Percentiles rank a stretch among this genome's conserved stretches.
Evolutionary conservation across 2,113 vertebrate genomes (phyloP).

Genomic region (Myiopsitta monachus): DNA sequence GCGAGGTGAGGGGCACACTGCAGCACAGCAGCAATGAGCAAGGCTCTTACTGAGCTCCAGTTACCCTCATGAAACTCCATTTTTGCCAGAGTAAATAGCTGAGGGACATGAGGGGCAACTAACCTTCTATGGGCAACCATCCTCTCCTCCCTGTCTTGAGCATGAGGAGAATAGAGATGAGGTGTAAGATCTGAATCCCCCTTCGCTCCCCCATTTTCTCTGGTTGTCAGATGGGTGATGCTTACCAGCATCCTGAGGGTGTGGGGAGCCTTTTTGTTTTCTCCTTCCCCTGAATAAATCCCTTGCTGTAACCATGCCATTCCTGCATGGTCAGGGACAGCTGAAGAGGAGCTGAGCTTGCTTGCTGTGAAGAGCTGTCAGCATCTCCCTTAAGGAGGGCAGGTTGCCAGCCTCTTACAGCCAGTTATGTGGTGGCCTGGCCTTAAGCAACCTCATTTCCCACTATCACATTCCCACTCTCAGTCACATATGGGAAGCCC

Average conservation of each 20-base stretch:
- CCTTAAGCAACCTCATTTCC: not conserved
- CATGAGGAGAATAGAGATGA: not conserved
- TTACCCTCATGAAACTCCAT: not conserved
- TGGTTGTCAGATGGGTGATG: not conserved
- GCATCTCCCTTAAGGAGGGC: not conserved
- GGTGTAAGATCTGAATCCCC: not conserved
- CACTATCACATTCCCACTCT: not conserved
- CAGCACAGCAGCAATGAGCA: not conserved
- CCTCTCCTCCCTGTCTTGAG: not conserved
- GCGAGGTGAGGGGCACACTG: not conserved
- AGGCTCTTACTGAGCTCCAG: not conserved
- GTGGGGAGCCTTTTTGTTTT: not conserved
- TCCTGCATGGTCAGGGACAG: not conserved
- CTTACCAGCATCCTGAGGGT: not conserved
- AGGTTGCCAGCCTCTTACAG: not conserved
- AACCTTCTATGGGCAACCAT: not conserved
- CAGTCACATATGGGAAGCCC: not conserved
- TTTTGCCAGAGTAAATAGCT: not conserved
- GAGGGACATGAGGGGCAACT: not conserved
- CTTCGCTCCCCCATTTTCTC: not conserved
- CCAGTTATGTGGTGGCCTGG: not conserved
- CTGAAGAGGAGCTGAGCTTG: not conserved
- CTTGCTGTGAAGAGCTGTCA: not conserved
- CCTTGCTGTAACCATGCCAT: not conserved
- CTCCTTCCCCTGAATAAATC: not conserved